A percentile compares a stretch with the other conserved stretches of the same genome.
Evolutionary conservation across 2,113 vertebrate species (phyloP).

Genomic region (Onychostoma macrolepis): DNA sequence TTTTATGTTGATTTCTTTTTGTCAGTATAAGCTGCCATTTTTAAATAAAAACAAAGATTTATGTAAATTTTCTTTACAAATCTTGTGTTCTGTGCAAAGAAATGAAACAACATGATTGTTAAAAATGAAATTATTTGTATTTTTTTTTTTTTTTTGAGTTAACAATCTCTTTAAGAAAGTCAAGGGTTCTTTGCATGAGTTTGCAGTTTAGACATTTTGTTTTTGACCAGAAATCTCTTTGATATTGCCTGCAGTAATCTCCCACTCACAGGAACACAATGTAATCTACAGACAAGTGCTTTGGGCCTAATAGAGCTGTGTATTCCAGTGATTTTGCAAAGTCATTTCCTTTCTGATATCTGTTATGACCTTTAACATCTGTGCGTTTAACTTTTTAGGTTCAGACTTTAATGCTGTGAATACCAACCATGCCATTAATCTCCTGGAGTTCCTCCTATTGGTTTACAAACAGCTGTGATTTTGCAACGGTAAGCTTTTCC

Average conservation of each 20-base stretch:
- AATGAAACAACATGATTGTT: neutral
- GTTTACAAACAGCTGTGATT: constrained; percentile 33
- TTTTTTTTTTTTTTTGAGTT: neutral
- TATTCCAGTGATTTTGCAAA: constrained; percentile 23
- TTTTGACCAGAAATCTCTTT: neutral
- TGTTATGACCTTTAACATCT: constrained; percentile 29
- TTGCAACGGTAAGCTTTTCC: constrained; percentile 28
- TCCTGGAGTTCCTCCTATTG: neutral
- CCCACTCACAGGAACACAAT: neutral
- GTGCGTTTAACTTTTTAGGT: neutral
- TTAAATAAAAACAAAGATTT: neutral
- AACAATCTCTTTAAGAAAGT: neutral
- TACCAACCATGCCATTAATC: constrained; percentile 13
- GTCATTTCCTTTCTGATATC: constrained; percentile 3
- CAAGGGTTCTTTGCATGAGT: neutral
- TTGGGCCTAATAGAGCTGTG: neutral
- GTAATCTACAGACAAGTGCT: constrained; percentile 7
- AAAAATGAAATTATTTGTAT: neutral
- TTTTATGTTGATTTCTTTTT: no score
- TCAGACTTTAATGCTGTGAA: constrained; percentile 31
- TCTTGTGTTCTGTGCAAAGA: neutral
- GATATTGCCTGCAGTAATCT: constrained; percentile 5
- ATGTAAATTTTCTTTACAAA: neutral
- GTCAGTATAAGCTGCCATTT: no score
- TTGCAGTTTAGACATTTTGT: neutral